A percentile compares a stretch with the other conserved stretches of the same genome.
Evolutionary conservation across 2,113 vertebrate species (phyloP).

Genomic region (Gadus chalcogrammus): DNA sequence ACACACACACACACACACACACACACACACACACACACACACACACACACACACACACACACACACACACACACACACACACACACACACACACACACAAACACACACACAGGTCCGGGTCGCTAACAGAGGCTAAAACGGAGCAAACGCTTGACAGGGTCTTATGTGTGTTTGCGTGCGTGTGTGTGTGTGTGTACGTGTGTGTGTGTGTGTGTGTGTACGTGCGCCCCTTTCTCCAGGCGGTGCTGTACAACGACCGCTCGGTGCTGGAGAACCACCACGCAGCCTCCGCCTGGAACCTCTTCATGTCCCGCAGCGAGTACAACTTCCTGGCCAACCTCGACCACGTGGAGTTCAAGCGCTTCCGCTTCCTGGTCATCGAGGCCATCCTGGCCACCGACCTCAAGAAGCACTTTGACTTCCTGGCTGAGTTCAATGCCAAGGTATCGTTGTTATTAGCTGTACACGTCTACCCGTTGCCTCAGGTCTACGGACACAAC

Average conservation of each 20-base stretch:
- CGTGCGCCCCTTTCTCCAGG: slow-evolving; percentile 67
- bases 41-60: no score
- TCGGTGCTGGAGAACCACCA: slow-evolving; percentile 98
- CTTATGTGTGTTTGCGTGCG: neutral
- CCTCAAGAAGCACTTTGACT: slow-evolving; percentile 98
- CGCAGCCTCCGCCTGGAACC: slow-evolving; percentile 94
- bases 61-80: no score
- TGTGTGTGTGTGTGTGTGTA: slow-evolving; percentile 11
- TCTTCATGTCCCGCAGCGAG: slow-evolving; percentile 93
- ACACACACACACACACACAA: no score
- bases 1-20: no score
- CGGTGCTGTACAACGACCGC: slow-evolving; percentile 95
- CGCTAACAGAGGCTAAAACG: no score
- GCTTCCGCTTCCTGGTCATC: slow-evolving; percentile 97
- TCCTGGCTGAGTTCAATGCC: slow-evolving; percentile 92
- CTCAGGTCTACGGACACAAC: no score
- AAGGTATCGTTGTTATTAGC: slow-evolving; percentile 77
- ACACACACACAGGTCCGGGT: no score
- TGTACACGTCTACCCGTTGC: no score
- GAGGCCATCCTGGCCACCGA: slow-evolving; percentile 98
- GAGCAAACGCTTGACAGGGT: no score
- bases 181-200: neutral
- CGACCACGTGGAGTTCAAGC: slow-evolving; percentile 95
- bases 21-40: no score
- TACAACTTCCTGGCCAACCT: slow-evolving; percentile 94